Base-by-base conservation (phyloP, 1,140 invertebrate genomes). In the Homalodisca vitripennis region DNA sequence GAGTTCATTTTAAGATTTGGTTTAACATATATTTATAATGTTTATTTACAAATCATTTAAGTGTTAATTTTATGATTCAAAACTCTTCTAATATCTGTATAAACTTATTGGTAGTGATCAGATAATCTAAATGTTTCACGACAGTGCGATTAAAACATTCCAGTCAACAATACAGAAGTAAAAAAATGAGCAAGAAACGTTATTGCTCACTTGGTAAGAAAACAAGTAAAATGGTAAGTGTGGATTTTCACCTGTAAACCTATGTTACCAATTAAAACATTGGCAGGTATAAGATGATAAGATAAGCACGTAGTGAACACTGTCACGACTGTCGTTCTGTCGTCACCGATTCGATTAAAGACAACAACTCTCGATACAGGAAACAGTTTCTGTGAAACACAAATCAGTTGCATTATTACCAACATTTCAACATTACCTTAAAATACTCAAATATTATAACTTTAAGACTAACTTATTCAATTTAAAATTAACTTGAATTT, bases 351-450 rank as follows among this genome's bases (percentile, higher is more conserved):
- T 75, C 66, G 46, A 75, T 71, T 26, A 75, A 63, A 17, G 72
- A 69, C 3, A 75, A 70, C 10, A 75, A 31, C 77, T 88, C 85
- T 71, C 81, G 80, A 77, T 90, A 90, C 1, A 90, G 77, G 70
- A 87, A 84, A 72, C 88, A 89, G 55, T 83, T 77, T 13, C 88
- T 79, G 74, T 27, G 77, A 75, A 3, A 73, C n/a, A n/a, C n/a
- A n/a, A 53, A 57, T 66, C 34, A 41, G 34, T 41, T 10, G 6
- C 3, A 10, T 51, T 3, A 3, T 10, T 3, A n/a, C 14, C 10
- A 26, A 27, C 12, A 27, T 60, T 12, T 53, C 48, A 53, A 14
- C 12, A 17, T 53, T 12, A n/a, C n/a, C n/a, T n/a, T n/a, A n/a
- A n/a, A n/a, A 12, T 53, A 53, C 12, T 53, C 12, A 12, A 12